phyloP scores from a whole-genome alignment of 2,888 invertebrate species.

The Drosophila barbarae region DNA sequence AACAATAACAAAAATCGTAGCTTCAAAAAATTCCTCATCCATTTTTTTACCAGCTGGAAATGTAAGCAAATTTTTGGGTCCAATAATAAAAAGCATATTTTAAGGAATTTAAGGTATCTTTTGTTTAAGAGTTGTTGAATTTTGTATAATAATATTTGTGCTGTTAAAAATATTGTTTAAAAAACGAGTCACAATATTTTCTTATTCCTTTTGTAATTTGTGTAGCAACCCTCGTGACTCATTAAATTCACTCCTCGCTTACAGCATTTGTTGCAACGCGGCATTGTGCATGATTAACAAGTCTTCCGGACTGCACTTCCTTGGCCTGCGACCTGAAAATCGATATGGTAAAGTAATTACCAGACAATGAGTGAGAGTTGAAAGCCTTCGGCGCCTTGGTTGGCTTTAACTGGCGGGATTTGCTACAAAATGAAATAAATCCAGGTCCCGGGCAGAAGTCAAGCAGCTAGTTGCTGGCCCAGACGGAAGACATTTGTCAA shows the following conservation, averaged over 20 bases:
- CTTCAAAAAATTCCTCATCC: constrained; percentile 11
- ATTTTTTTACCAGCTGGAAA: neutral
- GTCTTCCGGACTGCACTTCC: constrained; percentile 19
- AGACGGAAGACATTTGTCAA: constrained; percentile 47
- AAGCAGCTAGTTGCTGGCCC: constrained; percentile 6
- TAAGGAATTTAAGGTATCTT: neutral
- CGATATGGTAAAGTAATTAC: constrained; percentile 65
- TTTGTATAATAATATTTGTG: neutral
- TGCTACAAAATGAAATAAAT: constrained; percentile 66
- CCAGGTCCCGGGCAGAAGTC: constrained; percentile 38
- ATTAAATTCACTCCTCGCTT: constrained; percentile 33
- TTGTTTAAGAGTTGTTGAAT: neutral
- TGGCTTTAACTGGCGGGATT: constrained; percentile 27
- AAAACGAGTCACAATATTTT: neutral
- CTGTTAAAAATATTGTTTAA: neutral
- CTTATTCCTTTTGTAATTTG: neutral
- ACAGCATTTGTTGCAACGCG: constrained; percentile 10
- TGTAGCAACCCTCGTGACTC: neutral
- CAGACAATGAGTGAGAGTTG: constrained; percentile 24
- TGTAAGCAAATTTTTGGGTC: constrained; percentile 10
- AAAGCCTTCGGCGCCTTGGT: neutral
- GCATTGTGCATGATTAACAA: constrained; percentile 51
- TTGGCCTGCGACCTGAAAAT: constrained; percentile 53
- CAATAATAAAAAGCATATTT: constrained; percentile 9
- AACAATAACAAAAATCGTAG: neutral